These are phyloP conservation scores for Microplitis mediator DNA, from an alignment of 1,140 invertebrate species.

Conservation along the genomic window DNA sequence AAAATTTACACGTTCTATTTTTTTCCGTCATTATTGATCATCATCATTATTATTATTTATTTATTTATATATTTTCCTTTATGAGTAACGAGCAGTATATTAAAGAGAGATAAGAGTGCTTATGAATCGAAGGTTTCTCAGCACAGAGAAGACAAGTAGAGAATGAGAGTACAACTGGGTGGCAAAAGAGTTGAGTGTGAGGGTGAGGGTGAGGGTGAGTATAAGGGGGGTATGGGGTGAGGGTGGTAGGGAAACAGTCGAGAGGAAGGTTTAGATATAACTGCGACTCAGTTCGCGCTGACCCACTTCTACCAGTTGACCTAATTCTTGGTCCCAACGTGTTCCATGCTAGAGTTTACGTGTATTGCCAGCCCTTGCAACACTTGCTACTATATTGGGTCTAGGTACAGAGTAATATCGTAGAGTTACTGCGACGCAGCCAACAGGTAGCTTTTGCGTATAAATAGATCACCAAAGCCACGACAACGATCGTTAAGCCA, in stretches of 20 bases:
- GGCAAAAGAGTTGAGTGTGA: background rate
- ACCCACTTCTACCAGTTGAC: conserved; percentile 24
- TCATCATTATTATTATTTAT: no score
- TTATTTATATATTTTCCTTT: no score
- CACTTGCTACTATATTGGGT: no score
- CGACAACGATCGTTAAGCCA: background rate
- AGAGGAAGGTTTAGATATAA: background rate
- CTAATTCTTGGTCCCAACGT: conserved; percentile 15
- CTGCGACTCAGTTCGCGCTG: conserved; percentile 2
- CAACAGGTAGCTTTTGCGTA: conserved; percentile 16
- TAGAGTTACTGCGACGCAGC: background rate
- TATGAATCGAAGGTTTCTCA: conserved; percentile 14
- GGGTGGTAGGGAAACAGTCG: background rate
- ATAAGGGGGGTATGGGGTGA: no score
- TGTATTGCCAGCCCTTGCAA: no score
- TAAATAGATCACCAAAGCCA: background rate
- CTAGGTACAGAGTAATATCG: no score
- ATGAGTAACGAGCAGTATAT: background rate
- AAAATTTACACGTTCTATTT: no score
- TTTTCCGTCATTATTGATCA: no score
- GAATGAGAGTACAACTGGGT: background rate
- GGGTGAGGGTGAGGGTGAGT: no score
- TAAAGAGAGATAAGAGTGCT: conserved; percentile 2
- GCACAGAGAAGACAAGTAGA: background rate
- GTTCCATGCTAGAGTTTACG: background rate